A percentile compares a stretch with the other conserved stretches of the same genome.
Evolutionary conservation across 2,113 vertebrate genomes (phyloP).

Genomic region (Numida meleagris): DNA sequence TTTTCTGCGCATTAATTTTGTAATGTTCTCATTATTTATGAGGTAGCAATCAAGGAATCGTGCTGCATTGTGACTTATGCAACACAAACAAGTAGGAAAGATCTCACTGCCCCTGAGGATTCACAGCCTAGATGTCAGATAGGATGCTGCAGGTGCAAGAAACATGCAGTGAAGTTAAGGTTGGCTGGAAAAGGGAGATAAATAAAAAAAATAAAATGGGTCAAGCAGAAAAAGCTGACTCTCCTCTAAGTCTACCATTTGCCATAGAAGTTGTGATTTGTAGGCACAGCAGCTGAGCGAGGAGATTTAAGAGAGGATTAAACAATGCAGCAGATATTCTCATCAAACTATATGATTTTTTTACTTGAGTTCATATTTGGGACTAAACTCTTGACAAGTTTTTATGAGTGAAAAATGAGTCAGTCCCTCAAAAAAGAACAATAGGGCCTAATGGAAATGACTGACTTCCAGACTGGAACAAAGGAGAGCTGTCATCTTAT

Average conservation of each 20-base stretch:
- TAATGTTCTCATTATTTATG: not conserved
- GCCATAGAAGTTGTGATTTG: constrained; percentile 8
- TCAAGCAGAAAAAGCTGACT: not conserved
- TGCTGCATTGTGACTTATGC: not conserved
- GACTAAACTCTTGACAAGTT: constrained; percentile 18
- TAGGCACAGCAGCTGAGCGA: not conserved
- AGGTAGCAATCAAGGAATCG: not conserved
- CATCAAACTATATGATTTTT: constrained; percentile 5
- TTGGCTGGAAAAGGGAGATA: not conserved
- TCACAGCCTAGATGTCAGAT: not conserved
- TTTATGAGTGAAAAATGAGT: constrained; percentile 6
- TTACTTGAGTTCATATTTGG: not conserved
- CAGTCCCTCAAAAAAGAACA: constrained; percentile 8
- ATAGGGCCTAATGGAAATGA: constrained; percentile 6
- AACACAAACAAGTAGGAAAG: not conserved
- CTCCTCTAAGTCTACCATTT: not conserved
- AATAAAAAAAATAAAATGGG: not conserved
- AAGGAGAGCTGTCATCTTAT: not conserved
- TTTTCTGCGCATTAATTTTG: not conserved
- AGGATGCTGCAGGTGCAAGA: not conserved
- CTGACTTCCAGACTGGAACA: not conserved
- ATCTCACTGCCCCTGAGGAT: not conserved
- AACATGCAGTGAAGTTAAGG: not conserved
- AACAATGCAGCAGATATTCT: constrained; percentile 25
- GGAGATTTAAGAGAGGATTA: constrained; percentile 28